Conservation (phyloP, 2,797 vertebrate species). For the Callimico goeldii region DNA sequence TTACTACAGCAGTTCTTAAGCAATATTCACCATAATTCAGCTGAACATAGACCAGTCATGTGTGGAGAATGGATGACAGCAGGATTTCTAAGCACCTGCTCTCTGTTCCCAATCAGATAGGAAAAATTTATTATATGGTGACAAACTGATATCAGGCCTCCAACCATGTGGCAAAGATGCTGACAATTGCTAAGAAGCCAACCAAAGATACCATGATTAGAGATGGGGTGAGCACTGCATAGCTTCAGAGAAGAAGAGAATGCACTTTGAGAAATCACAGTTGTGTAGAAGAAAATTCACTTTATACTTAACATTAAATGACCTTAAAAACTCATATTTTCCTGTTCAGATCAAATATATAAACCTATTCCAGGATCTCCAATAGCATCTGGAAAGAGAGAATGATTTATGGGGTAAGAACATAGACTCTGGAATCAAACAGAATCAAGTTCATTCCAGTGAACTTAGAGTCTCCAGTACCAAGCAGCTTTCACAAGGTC, state of each 20-base stretch:
- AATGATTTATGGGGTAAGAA: not conserved
- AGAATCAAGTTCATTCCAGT: not conserved
- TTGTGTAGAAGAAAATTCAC: not conserved
- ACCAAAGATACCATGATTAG: constrained; percentile 26
- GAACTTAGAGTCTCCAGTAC: not conserved
- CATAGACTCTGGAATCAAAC: not conserved
- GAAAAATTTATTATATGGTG: constrained; percentile 20
- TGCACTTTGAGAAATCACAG: not conserved
- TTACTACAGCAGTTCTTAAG: constrained; percentile 45
- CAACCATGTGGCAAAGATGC: constrained; percentile 67
- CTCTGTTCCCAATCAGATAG: constrained; percentile 47
- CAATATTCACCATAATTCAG: constrained; percentile 65
- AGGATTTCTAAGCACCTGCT: constrained; percentile 69
- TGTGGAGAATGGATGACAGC: constrained; percentile 66
- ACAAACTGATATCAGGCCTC: constrained; percentile 53
- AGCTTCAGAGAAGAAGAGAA: constrained; percentile 27
- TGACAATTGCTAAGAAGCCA: constrained; percentile 54
- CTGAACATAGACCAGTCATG: constrained; percentile 61
- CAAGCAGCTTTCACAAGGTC: not conserved
- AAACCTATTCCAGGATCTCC: not conserved
- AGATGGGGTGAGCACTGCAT: not conserved
- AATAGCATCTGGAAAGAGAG: not conserved
- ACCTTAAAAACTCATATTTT: not conserved
- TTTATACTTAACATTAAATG: not conserved
- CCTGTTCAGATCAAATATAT: not conserved